Percentiles rank a stretch among this genome's conserved stretches.
Conservation (phyloP, 2,113 vertebrate genomes). For the Todiramphus chloris region DNA sequence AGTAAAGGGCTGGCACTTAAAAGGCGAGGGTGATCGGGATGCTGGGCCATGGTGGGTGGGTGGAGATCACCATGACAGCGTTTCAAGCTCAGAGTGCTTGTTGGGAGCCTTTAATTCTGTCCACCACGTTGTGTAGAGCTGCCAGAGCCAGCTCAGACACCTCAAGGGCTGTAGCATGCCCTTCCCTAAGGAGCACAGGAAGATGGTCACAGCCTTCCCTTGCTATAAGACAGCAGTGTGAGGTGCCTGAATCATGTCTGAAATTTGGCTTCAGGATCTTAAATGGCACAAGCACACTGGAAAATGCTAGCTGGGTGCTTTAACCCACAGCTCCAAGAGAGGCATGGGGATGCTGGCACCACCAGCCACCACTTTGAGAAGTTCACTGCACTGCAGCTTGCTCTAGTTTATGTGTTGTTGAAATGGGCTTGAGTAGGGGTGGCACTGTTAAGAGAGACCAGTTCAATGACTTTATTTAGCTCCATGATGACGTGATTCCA, state of each 20-base stretch:
- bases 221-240: not conserved
- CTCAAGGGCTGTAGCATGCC: fast-evolving
- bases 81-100: not conserved
- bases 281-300: not conserved
- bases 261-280: not conserved
- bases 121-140: fast-evolving
- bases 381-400: not conserved
- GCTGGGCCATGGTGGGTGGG: fast-evolving
- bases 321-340: not conserved
- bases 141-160: not conserved
- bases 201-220: not conserved
- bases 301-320: not conserved
- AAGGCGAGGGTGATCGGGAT: not conserved
- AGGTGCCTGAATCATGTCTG: not conserved
- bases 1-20: conserved; percentile 72
- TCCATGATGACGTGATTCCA: not conserved
- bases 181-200: fast-evolving
- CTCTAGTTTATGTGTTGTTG: not conserved
- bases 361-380: fast-evolving
- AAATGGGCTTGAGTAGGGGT: not conserved
- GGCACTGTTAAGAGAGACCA: not conserved
- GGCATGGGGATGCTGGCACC: fast-evolving
- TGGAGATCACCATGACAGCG: fast-evolving
- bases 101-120: not conserved
- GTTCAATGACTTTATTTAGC: not conserved